phyloP scores from a whole-genome alignment of 2,797 vertebrate species.

The Aselliscus stoliczkanus region DNA sequence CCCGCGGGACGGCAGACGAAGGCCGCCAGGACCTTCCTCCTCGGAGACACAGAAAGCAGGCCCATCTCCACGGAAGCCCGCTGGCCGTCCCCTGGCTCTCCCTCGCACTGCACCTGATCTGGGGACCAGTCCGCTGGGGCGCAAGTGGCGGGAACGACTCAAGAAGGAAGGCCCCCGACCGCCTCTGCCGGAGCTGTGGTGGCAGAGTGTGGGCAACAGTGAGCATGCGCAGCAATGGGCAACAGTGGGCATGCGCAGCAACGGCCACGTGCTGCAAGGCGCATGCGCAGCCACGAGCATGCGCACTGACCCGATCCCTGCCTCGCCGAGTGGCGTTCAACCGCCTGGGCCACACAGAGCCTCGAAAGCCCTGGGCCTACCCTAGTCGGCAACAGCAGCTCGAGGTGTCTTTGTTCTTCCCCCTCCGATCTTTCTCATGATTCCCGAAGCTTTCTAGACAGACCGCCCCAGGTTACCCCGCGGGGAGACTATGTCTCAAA shows the following conservation, averaged over 20 bases:
- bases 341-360: no score
- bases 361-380: no score
- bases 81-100: neutral
- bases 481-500: no score
- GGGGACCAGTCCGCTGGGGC: neutral
- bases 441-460: neutral
- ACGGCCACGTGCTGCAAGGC: no score
- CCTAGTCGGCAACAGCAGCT: rapidly evolving
- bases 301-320: neutral
- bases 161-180: rapidly evolving
- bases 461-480: neutral
- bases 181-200: rapidly evolving
- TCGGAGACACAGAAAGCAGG: neutral
- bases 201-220: rapidly evolving
- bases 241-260: neutral
- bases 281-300: no score
- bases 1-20: rapidly evolving
- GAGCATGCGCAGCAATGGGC: no score
- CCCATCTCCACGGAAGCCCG: rapidly evolving
- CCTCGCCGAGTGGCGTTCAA: no score
- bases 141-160: neutral
- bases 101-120: neutral
- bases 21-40: neutral
- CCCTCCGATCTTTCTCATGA: neutral
- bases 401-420: no score